A percentile compares a stretch with the other conserved stretches of the same genome.
These are phyloP conservation scores for Drosophila hawaiiensis DNA, from an alignment of 2,888 invertebrate species.

Conservation along the genomic window DNA sequence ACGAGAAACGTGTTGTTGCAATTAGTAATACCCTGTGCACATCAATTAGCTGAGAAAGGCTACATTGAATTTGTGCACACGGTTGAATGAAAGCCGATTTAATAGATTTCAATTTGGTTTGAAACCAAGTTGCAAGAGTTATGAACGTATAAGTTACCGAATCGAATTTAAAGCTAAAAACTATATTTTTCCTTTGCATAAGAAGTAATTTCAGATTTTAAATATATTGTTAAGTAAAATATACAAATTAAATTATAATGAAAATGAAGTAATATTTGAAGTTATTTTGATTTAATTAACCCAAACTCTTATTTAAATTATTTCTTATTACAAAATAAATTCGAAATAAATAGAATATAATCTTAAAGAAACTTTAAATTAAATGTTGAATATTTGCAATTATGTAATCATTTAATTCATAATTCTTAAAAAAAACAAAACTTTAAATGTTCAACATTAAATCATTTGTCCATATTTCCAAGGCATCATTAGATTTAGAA, in stretches of 20 bases:
- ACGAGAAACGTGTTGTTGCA: constrained; percentile 30
- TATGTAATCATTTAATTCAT: neutral
- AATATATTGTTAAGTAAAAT: neutral
- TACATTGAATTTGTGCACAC: neutral
- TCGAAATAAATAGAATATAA: neutral
- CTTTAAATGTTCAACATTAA: too few relatives aligned
- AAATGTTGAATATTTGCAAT: neutral
- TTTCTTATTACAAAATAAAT: neutral
- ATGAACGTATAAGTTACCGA: neutral
- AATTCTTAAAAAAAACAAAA: neutral
- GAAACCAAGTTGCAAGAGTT: neutral
- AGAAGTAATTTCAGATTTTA: neutral
- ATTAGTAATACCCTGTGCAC: constrained; percentile 21
- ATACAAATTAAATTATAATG: neutral
- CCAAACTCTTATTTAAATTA: neutral
- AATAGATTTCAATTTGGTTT: neutral
- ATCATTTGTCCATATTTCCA: neutral
- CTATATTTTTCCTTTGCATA: neutral
- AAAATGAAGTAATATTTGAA: neutral
- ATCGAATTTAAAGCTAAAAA: neutral
- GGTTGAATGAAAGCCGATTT: neutral
- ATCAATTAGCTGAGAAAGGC: too few relatives aligned
- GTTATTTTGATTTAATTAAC: neutral
- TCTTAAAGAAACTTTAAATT: neutral
- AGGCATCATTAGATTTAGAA: neutral